A percentile compares a stretch with the other conserved stretches of the same genome.
These are phyloP conservation scores for Sepiola atlantica DNA, from an alignment of 2,888 invertebrate genomes.

Conservation along the genomic window DNA sequence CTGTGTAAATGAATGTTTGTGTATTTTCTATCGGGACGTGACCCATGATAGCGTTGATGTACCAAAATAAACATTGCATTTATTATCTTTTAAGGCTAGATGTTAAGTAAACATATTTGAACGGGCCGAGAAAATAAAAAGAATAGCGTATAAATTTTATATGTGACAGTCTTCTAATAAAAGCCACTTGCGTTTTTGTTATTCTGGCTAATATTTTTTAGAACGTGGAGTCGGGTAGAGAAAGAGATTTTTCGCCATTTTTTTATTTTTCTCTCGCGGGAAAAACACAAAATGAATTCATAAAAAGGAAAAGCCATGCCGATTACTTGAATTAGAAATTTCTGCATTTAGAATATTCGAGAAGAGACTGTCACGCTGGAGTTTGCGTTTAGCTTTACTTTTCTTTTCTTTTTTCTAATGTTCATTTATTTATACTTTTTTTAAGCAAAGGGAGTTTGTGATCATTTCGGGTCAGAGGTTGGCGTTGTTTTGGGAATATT, in stretches of 20 bases:
- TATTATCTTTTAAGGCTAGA: background rate
- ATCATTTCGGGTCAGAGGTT: background rate
- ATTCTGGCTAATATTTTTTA: background rate
- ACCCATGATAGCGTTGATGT: background rate
- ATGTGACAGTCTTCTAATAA: conserved; percentile 10
- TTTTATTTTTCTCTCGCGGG: background rate
- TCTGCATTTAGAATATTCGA: background rate
- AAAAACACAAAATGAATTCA: too few species aligned
- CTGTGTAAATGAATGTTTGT: background rate
- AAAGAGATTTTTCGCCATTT: background rate
- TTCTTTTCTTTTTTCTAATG: background rate
- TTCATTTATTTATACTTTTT: too few species aligned
- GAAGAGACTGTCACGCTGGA: background rate
- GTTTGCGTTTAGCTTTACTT: background rate
- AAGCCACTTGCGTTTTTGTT: background rate
- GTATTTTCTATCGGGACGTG: background rate
- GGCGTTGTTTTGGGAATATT: conserved; percentile 12
- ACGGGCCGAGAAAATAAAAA: background rate
- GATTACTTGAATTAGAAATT: background rate
- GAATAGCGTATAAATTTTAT: background rate
- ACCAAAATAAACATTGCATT: background rate
- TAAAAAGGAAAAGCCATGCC: background rate
- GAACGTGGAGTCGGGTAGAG: too few species aligned
- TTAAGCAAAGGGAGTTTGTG: too few species aligned
- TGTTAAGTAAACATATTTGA: background rate